phyloP scores from a whole-genome alignment of 1,140 invertebrate species.

The Anoplolepis gracilipes region DNA sequence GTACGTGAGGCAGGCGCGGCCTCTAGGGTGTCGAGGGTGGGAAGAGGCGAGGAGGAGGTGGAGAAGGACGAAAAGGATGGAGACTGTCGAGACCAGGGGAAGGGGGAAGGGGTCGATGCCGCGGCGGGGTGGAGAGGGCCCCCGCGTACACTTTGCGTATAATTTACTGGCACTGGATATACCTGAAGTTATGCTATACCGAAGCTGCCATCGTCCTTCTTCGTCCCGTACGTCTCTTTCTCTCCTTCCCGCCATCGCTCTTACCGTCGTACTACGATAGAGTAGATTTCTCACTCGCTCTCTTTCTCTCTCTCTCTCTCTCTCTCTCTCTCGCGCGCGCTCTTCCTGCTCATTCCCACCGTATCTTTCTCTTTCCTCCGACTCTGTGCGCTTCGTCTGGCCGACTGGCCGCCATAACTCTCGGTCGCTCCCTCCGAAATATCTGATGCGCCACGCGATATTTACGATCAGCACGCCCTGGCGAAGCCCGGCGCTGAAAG shows the following conservation, averaged over 20 bases:
- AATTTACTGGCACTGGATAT: slow-evolving; percentile 86
- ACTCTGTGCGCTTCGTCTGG: slow-evolving; percentile 70
- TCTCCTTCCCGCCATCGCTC: slow-evolving; percentile 61
- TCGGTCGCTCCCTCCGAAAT: slow-evolving; percentile 74
- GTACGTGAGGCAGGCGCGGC: slow-evolving; percentile 85
- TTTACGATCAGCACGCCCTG: slow-evolving; percentile 76
- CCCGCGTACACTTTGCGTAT: slow-evolving; percentile 86
- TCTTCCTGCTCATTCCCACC: slow-evolving; percentile 31
- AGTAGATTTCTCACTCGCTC: slow-evolving; percentile 54
- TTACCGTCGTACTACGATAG: slow-evolving; percentile 62
- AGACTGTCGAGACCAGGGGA: slow-evolving; percentile 38
- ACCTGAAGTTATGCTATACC: slow-evolving; percentile 85
- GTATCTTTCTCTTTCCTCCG: slow-evolving; percentile 48
- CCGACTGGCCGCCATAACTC: slow-evolving; percentile 76
- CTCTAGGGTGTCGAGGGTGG: slow-evolving; percentile 81
- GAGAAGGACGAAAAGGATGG: slow-evolving; percentile 69
- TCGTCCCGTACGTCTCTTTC: slow-evolving; percentile 64
- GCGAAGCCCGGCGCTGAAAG: slow-evolving; percentile 71
- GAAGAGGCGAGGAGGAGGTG: slow-evolving; percentile 70
- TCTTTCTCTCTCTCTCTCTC: slow-evolving; percentile 18
- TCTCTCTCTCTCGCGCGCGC: not conserved
- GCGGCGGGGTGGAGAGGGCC: slow-evolving; percentile 79
- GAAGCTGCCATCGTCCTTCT: slow-evolving; percentile 76
- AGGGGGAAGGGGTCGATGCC: slow-evolving; percentile 75
- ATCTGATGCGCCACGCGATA: slow-evolving; percentile 77